Base-by-base conservation (phyloP, 1,140 invertebrate species). In the Nymphalis io region DNA sequence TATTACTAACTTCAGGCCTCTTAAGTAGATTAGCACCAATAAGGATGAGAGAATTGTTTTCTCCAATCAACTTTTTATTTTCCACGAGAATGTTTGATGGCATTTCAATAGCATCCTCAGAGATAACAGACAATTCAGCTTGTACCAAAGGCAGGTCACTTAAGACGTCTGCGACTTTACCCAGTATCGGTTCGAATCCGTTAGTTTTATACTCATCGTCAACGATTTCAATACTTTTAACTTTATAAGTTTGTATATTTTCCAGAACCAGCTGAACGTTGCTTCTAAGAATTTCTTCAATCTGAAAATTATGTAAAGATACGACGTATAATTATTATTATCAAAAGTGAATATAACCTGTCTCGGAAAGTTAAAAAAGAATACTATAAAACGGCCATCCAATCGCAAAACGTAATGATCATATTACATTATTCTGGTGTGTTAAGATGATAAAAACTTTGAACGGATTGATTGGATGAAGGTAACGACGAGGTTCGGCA, bases 221-320 rank as follows among this genome's bases (percentile, higher is more conserved):
- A 1, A 93, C 70, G 1, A 93, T 74, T 86, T 98, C 97, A 4
- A 97, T 90, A 2, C 95, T 93, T 74, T 95, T 96, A 0, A 98
- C 90, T 87, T 95, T 96, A 18, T 93, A 92, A 0, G 88, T 90
- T 21, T 93, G 83, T 33, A 93, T 84, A 86, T 98, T 98, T 83
- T 99, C 98, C 0, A 98, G 81, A 0, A 95, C 94, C 0, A 98
- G 82, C 78, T 99, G 96, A 3, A 95, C 88, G 48, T 94, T 87
- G 0, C 94, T 68, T 40, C 94, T 87, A 1, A 95, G 79, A 3
- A 93, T 89, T 44, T 93, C 92, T 60, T 90, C 79, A 1, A 92
- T 42, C 90, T 92, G 88, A 51, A 70, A 68, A 62, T 92, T 11
- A 96, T 89, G 94, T 93, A 20, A 51, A 51, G 11, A 27, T 27